phyloP scores from a whole-genome alignment of 1,140 invertebrate species.

The Papilio xuthus region DNA sequence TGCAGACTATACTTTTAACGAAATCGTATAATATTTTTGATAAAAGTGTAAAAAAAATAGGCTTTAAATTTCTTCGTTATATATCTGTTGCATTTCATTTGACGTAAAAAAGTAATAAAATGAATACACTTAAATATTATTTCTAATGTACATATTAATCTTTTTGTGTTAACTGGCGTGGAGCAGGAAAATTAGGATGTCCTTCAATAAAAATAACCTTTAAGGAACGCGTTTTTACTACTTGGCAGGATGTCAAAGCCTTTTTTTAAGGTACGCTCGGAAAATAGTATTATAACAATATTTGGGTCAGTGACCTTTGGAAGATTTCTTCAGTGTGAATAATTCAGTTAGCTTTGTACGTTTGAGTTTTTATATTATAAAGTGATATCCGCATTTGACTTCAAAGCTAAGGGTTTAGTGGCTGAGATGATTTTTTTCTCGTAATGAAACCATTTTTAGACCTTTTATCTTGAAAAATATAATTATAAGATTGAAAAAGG shows the following conservation, averaged over 20 bases:
- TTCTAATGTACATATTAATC: background rate
- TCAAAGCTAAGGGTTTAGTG: background rate
- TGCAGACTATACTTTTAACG: too few relatives aligned
- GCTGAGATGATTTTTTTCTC: background rate
- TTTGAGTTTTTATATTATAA: background rate
- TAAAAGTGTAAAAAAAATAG: too few relatives aligned
- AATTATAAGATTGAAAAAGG: background rate
- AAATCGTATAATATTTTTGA: too few relatives aligned
- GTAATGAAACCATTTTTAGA: background rate
- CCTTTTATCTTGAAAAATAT: background rate
- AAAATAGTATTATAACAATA: constrained; percentile 18
- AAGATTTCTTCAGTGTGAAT: constrained; percentile 25
- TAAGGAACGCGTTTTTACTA: constrained; percentile 29
- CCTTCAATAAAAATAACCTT: constrained; percentile 32
- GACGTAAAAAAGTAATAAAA: background rate
- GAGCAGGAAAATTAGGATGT: background rate
- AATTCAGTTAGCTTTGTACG: background rate
- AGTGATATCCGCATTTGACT: background rate
- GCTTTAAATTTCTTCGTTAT: background rate
- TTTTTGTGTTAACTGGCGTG: background rate
- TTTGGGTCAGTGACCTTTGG: constrained; percentile 24
- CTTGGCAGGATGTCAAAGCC: constrained; percentile 26
- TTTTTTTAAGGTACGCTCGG: constrained; percentile 26
- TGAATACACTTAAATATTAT: background rate
- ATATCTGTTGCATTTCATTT: background rate